Base-by-base conservation (phyloP, 1,140 invertebrate genomes). In the Drusus annulatus region DNA sequence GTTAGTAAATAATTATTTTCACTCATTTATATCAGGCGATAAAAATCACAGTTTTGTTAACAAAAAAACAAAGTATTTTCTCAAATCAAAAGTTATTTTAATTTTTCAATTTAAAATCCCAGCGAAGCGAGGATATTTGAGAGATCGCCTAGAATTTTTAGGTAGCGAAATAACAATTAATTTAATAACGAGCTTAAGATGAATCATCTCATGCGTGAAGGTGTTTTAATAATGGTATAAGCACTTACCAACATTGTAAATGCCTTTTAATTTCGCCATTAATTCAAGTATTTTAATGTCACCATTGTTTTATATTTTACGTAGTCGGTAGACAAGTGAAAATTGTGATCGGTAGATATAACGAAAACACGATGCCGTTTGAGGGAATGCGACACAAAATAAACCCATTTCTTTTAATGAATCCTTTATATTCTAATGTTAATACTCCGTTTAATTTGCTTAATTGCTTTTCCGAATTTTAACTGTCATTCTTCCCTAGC, bases 381-480 rank as follows among this genome's bases (percentile, higher is more conserved):
- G 23, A 60, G 56, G 23, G 23, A 56, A 56, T 21, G 54, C n/a
- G 19, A 71, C 36, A 71, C 31, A 71, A 17, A 71, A 45, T 45
- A 71, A 71, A 50, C 23, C 45, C 31, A 52, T 68, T 78, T 68
- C 76, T 51, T 78, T 78, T 78, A 78, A 78, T 56, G 62, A 69
- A 58, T 17, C 76, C 63, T 51, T 63, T 36, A 69, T 45, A 65
- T 77, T 78, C 63, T 28, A 56, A 78, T 54, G 62, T 69, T 78
- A 52, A 71, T 65, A 79, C 58, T 58, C 80, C 58, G 31, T 79
- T 82, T 79, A 82, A 82, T 82, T 80, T 80, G 21, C 51, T 82
- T 82, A 82, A 82, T 82, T 82, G 65, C 78, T 54, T 73, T 73
- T 23, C 51, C 60, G 52, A 77, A 82, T 82, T 82, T 82, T 79